Percentiles rank a stretch among this genome's conserved stretches.
Evolutionary conservation across 2,797 vertebrate genomes (phyloP).

Genomic region (Semotilus atromaculatus): DNA sequence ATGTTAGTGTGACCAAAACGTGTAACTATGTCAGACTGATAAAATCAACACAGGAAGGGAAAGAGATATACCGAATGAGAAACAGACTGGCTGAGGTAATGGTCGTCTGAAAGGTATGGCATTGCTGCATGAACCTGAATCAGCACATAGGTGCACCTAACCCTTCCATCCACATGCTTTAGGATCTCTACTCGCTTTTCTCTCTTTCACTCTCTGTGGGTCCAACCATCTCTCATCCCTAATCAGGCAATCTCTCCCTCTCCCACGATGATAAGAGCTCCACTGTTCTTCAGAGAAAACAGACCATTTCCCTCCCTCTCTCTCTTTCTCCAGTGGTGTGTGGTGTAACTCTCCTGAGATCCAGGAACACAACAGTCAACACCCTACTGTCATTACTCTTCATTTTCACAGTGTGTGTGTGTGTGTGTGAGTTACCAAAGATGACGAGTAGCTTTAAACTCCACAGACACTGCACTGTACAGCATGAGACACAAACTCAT

Average conservation of each 20-base stretch:
- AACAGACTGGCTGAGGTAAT: constrained; percentile 19
- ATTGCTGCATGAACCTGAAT: not conserved
- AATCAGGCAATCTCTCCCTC: constrained; percentile 70
- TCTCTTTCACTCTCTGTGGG: constrained; percentile 35
- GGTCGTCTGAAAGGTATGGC: not conserved
- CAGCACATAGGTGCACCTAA: constrained; percentile 2
- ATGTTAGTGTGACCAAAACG: constrained; percentile 40
- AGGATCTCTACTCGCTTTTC: constrained; percentile 48
- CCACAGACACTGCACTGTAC: constrained; percentile 5
- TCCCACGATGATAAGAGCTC: constrained; percentile 73
- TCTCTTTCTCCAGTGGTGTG: constrained; percentile 49
- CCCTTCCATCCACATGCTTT: constrained; percentile 52
- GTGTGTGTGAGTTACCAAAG: not conserved
- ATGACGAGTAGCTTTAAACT: constrained; percentile 23
- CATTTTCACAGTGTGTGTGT: constrained; percentile 32
- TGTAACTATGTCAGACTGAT: constrained; percentile 48
- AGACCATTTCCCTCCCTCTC: constrained; percentile 24
- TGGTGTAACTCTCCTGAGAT: constrained; percentile 55
- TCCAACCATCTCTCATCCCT: constrained; percentile 50
- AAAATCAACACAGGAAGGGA: constrained; percentile 40
- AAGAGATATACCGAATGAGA: constrained; percentile 2
- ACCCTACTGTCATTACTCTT: constrained; percentile 42
- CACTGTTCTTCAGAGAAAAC: constrained; percentile 65
- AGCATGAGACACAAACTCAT: constrained; percentile 28
- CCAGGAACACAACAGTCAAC: constrained; percentile 60